Base-by-base conservation (phyloP, 1,140 invertebrate species). In the Riptortus pedestris region DNA sequence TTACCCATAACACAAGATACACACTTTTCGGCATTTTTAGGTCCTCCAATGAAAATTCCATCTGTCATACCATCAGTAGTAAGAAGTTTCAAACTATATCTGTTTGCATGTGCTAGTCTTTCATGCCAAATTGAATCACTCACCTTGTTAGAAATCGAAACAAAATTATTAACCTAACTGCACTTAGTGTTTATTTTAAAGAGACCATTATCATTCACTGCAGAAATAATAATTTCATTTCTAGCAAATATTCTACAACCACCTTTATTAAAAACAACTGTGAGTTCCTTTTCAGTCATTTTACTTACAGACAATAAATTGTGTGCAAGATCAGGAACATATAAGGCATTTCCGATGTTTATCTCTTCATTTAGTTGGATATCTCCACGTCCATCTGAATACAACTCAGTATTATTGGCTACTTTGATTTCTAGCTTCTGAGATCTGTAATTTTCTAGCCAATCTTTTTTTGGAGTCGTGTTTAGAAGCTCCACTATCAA, bases 1-100 rank as follows among this genome's bases (percentile, higher is more conserved):
- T 64, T 64, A n/a, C 62, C 52, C 20, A 24, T 24, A n/a, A 24
- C 22, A 18, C 60, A 48, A 11, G 18, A 11, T 16, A 48, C 45
- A 48, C 45, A 48, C 7, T 4, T 4, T 48, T 48, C 45, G 4
- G 18, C 18, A 18, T 18, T 4, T 11, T 14, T 38, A 14, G 14
- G 31, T 7, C 31, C 31, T 38, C 5, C 14, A 14, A 38, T 38
- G 5, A 14, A 38, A 38, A 38, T 38, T 38, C 31, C 14, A 14
- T 38, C 31, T 38, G 14, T 38, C 31, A 38, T 38, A 38, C 31
- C 14, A 38, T 38, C 14, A 38, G 31, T 38, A 38, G 31, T 38
- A 38, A 5, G 14, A 38, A 38, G 5, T 7, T 38, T 38, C 31
- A 38, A 7, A 38, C 31, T 7, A 38, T 38, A 38, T 38, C 5